Evolutionary conservation across 1,140 invertebrate species (phyloP), one percentile per base, ranked within the genome.

Genomic region (Drosophila sturtevanti): DNA sequence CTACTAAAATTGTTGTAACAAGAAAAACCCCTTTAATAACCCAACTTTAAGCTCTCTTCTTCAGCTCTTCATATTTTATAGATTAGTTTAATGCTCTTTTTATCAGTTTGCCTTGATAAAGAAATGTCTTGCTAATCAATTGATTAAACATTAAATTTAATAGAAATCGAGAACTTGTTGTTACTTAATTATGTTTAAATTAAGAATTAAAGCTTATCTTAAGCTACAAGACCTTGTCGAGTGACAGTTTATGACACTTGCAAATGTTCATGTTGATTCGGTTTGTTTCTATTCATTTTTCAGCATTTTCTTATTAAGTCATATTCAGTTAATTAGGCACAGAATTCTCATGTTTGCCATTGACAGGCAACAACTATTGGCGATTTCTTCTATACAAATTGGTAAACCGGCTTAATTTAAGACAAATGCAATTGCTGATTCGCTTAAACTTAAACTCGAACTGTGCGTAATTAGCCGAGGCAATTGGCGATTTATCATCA

Each of bases 281-380:
- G n/a, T 6, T 6, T 3, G 22, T 48, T 48, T 44, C 14, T 4
- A 16, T 10, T 44, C 5, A 21, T 18, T 41, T 41, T 41, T 41
- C n/a, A 14, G 38, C 16, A 14, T n/a, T 41, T 21, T 48, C 41
- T 62, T 48, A 24, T 31, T 48, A 12, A 44, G 59, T 24, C 37
- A 60, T 68, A 48, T 55, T 68, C 69, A 55, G 63, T 67, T 74
- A 67, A 74, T 74, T 67, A 74, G 71, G 70, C 71, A 67, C 72
- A 74, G 69, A 75, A 61, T 75, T 72, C 55, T 68, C 72, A 62
- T 75, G 72, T 75, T 75, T 75, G 72, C 72, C 72, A 75, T 75
- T 75, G 72, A 75, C 72, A 75, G 75, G 64, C 62, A 24, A 75
- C 72, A 75, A 68, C 67, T 75, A 75, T 56, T 52, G 59, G 38